Base-by-base conservation (phyloP, 2,888 invertebrate species). In the Eristalis arbustorum region DNA sequence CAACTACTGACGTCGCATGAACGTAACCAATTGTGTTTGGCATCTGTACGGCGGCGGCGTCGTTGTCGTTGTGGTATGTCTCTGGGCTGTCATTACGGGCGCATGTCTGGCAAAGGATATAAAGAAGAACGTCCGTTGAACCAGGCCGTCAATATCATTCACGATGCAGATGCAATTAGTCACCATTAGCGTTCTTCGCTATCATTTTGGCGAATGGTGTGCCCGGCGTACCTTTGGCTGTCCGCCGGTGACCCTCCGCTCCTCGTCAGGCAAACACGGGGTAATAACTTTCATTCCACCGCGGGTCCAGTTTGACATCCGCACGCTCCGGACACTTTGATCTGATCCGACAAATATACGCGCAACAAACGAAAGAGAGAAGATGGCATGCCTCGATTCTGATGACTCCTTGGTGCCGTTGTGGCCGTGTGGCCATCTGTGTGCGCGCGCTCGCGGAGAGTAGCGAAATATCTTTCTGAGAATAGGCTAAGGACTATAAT, bases 81-180 rank as follows among this genome's bases (percentile, higher is more conserved):
- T 61, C 74, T 61, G 31, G 31, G 69, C 59, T 75, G 81, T 69
- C 83, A 74, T 78, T 84, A 69, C 28, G 57, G 49, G 49, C n/a
- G n/a, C 69, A 49, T 57, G 40, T 34, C 56, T 10, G 37, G 34
- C 2, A 11, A 75, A 64, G 67, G 71, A 68, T 84, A 76, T 84
- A 68, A 81, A 84, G 49, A 84, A 73, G 59, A 84, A 73, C 74
- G 69, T 82, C 78, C 63, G 82, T 75, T 83, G 78, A 78, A 71
- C 67, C 74, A 66, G 56, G 57, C 78, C 83, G 83, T 83, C 79
- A 76, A 83, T 83, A 88, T 83, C 83, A 83, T 68, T 84, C 78
- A 83, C 75, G 75, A 88, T 83, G 79, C 79, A 83, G 83, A 84
- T 88, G 83, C 79, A 88, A 83, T 83, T 88, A 88, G 79, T 88